Evolutionary conservation across 2,113 vertebrate genomes (phyloP), one percentile per base, ranked within the genome.

Genomic region (Bolborhynchus lineola): DNA sequence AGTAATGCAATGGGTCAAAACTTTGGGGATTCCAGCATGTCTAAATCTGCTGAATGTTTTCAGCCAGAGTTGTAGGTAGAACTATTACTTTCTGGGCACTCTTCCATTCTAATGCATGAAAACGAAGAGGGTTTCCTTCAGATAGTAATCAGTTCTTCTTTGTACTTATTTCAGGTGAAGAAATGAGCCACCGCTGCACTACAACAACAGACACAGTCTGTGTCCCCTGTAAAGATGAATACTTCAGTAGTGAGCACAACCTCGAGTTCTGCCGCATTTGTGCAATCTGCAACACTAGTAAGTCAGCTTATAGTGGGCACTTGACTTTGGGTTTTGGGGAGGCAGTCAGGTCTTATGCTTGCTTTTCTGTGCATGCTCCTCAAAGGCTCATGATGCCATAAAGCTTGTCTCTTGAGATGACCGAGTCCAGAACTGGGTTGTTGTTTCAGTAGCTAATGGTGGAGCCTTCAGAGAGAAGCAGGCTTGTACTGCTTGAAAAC

Each of bases 221-320:
- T n/a, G 20, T 0, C 0, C 96, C 92, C 0, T 98, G 98, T 11
- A 24, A 44, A 4, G 23, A 90, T 0, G 91, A 91, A 2, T 96
- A 64, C 85, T 98, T 97, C 16, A 98, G 96, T 0, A 60, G 79
- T 1, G 44, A 41, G 1, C 7, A 90, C 70, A 95, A 86, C 86
- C 94, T 96, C 2, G 24, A 39, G 26, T 11, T n/a, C 24, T 98
- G 98, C 90, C 80, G 11, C 16, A 75, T 50, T 1, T 98, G 98
- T 41, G 97, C 96, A 0, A 13, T 91, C 82, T 98, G 98, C 33
- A 50, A 95, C n/a, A 7, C 65, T 10, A 33, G 98, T 98, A 90
- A 98, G 98, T 47, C 26, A 37, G 13, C 25, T 26, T 4, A 6
- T 2, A 20, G 11, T 0, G 8, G 8, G 16, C 10, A 2, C 31